phyloP scores from a whole-genome alignment of 2,113 vertebrate genomes.

The Phaethon lepturus region DNA sequence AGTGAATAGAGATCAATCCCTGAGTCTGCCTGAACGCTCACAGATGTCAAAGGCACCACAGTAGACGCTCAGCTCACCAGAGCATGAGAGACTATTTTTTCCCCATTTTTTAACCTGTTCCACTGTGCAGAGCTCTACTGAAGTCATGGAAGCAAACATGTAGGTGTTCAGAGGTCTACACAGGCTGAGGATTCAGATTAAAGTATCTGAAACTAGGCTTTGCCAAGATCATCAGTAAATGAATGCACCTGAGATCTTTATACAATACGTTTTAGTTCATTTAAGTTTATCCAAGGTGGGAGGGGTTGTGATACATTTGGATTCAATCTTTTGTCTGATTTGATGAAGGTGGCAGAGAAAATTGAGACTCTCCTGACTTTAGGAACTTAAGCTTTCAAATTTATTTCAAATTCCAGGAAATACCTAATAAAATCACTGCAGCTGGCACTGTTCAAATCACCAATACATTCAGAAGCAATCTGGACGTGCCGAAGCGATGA shows the following conservation, averaged over 20 bases:
- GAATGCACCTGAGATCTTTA: neutral
- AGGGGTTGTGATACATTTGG: neutral
- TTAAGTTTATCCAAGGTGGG: neutral
- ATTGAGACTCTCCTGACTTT: neutral
- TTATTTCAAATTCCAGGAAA: constrained; percentile 50
- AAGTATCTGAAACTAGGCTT: neutral
- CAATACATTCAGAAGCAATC: constrained; percentile 7
- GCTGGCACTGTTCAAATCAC: neutral
- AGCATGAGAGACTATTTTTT: rapidly evolving
- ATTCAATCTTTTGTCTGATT: neutral
- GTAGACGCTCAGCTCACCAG: neutral
- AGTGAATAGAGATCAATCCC: neutral
- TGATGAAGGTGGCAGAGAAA: neutral
- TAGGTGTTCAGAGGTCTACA: neutral
- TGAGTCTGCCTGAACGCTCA: neutral
- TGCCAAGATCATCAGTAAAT: neutral
- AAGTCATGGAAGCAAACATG: neutral
- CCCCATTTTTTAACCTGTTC: neutral
- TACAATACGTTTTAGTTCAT: neutral
- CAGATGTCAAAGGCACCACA: neutral
- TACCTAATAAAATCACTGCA: constrained; percentile 36
- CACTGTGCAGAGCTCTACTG: neutral
- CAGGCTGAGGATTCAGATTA: neutral
- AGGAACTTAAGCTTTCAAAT: constrained; percentile 12
- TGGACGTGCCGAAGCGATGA: neutral